Percentiles rank a stretch among this genome's conserved stretches.
Evolutionary conservation across 1,140 invertebrate genomes (phyloP).

Genomic region (Tetragnatha versicolor): DNA sequence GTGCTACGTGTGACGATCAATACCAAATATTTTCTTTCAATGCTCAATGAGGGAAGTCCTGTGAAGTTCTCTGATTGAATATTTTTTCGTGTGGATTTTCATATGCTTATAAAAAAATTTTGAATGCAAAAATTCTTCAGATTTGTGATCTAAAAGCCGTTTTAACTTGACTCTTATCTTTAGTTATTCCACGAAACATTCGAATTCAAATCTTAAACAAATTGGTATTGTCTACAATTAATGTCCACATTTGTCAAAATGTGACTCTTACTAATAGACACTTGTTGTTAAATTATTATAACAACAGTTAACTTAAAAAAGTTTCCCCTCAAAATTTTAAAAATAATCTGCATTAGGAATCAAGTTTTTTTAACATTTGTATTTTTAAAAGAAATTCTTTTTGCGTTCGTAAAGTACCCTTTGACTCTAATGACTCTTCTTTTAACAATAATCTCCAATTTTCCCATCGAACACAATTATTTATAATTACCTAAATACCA

Average conservation of each 20-base stretch:
- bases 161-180: not conserved
- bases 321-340: too few species aligned
- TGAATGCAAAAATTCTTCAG: not conserved
- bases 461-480: too few species aligned
- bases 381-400: too few species aligned
- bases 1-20: conserved; percentile 6
- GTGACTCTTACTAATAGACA: too few species aligned
- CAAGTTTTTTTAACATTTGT: too few species aligned
- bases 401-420: not conserved
- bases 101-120: not conserved
- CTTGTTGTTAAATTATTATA: too few species aligned
- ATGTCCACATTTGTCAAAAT: too few species aligned
- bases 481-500: not conserved
- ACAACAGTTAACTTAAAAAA: too few species aligned
- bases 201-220: not conserved
- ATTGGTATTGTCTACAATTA: too few species aligned
- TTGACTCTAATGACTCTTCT: too few species aligned
- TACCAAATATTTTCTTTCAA: not conserved
- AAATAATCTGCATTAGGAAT: too few species aligned
- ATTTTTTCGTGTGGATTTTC: not conserved
- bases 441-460: too few species aligned
- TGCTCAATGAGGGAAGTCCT: not conserved
- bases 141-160: not conserved
- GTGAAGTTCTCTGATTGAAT: not conserved
- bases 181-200: not conserved